Conservation (phyloP, 64 coral and sea anemone species). For the Cladopsammia gracilis region DNA sequence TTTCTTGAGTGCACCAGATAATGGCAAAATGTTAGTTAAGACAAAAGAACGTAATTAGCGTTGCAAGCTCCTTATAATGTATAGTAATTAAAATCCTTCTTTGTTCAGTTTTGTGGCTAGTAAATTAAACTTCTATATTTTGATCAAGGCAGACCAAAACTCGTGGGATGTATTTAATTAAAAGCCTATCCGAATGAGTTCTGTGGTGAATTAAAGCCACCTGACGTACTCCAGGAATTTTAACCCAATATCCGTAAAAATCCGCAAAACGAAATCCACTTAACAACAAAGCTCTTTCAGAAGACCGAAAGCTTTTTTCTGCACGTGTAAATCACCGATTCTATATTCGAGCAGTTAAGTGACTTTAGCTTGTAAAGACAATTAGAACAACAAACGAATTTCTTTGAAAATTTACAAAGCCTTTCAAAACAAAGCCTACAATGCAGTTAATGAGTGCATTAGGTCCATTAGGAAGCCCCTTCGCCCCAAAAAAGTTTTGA, state of each 20-base stretch:
- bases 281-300: constrained; percentile 14
- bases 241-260: constrained; percentile 32
- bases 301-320: neutral
- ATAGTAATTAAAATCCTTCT: neutral
- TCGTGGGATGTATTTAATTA: neutral
- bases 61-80: neutral
- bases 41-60: neutral
- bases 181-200: neutral
- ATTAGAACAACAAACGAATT: constrained; percentile 8
- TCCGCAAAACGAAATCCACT: constrained; percentile 43
- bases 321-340: neutral
- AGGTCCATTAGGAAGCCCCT: constrained; percentile 21
- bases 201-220: neutral
- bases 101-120: neutral
- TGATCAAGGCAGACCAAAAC: neutral
- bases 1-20: neutral
- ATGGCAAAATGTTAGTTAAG: neutral
- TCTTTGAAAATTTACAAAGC: neutral
- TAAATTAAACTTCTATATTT: neutral
- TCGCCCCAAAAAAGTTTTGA: neutral
- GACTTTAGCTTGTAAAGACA: neutral
- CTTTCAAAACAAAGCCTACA: neutral
- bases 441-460: constrained; percentile 26
- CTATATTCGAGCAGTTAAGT: neutral
- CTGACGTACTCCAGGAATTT: constrained; percentile 1